These are phyloP conservation scores for Trissolcus japonicus DNA, from an alignment of 2,888 invertebrate species.

Conservation along the genomic window DNA sequence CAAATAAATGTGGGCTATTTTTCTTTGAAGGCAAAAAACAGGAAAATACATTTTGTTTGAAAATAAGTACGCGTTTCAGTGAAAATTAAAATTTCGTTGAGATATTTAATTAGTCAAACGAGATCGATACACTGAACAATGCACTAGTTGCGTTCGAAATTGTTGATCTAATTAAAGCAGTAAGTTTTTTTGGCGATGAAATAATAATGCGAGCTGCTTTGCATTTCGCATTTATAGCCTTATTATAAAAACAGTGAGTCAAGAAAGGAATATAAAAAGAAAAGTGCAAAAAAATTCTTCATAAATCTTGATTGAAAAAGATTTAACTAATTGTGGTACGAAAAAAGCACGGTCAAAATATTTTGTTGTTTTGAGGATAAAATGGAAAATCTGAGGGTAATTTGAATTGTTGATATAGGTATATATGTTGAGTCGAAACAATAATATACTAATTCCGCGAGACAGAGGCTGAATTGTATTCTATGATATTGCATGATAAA, in stretches of 20 bases:
- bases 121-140: not conserved
- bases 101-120: not conserved
- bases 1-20: too few relatives aligned
- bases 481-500: not conserved
- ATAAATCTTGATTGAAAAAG: too few relatives aligned
- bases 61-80: not conserved
- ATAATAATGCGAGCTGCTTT: constrained; percentile 7
- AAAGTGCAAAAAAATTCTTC: too few relatives aligned
- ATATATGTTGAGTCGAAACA: not conserved
- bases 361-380: not conserved
- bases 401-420: not conserved
- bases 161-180: constrained; percentile 6
- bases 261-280: too few relatives aligned
- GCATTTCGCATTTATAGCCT: not conserved
- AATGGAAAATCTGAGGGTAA: not conserved
- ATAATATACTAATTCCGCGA: not conserved
- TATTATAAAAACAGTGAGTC: too few relatives aligned
- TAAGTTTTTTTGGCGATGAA: constrained; percentile 5
- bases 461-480: not conserved
- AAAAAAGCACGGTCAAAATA: too few relatives aligned
- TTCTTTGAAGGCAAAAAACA: not conserved
- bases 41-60: not conserved
- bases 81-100: not conserved
- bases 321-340: too few relatives aligned
- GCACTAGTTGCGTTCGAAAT: constrained; percentile 4